Percentiles rank a stretch among this genome's conserved stretches.
These are phyloP conservation scores for Podarcis siculus DNA, from an alignment of 2,797 vertebrate genomes.

Conservation along the genomic window DNA sequence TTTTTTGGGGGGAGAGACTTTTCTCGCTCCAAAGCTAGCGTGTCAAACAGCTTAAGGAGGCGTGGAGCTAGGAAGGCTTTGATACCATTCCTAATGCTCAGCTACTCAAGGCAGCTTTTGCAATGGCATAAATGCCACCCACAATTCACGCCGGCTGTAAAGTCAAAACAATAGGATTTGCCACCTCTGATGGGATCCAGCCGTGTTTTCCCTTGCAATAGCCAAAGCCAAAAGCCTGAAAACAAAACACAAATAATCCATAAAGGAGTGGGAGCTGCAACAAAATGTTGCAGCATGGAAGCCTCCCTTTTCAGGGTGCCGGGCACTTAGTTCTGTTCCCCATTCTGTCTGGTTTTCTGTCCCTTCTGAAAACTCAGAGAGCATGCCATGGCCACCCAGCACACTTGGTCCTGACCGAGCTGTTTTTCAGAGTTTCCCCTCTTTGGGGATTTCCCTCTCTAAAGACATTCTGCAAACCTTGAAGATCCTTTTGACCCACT, in stretches of 20 bases:
- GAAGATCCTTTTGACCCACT: too few species aligned
- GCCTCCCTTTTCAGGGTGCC: not conserved
- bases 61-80: conserved; percentile 3
- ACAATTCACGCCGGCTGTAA: not conserved
- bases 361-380: too few species aligned
- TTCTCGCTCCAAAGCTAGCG: not conserved
- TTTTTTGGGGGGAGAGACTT: not conserved
- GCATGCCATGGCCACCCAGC: too few species aligned
- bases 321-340: not conserved
- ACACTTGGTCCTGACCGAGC: too few species aligned
- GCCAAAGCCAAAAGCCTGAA: not conserved
- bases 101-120: not conserved
- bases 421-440: too few species aligned
- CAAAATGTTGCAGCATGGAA: not conserved
- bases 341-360: not conserved
- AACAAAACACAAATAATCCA: not conserved
- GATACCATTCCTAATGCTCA: not conserved
- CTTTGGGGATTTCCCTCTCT: not conserved
- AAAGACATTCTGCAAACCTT: too few species aligned
- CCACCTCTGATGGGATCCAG: not conserved
- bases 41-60: not conserved
- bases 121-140: not conserved
- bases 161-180: conserved; percentile 25
- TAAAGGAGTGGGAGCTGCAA: not conserved
- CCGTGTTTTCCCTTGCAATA: not conserved